phyloP scores from a whole-genome alignment of 1,140 invertebrate genomes.

The Psix sp. region DNA sequence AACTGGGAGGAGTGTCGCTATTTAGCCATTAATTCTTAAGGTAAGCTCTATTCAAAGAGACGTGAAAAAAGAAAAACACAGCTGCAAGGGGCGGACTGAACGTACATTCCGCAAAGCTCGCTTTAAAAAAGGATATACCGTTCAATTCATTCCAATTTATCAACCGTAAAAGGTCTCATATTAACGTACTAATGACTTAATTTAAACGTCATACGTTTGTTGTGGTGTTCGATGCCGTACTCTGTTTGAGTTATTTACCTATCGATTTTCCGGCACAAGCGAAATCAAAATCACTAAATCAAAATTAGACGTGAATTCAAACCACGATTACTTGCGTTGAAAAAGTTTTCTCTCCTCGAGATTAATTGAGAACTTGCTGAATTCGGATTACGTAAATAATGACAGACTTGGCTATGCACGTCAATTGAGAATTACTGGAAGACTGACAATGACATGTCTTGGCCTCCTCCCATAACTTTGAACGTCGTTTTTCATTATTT shows the following conservation, averaged over 20 bases:
- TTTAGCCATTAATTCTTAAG: constrained; percentile 60
- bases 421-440: constrained; percentile 6
- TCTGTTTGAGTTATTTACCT: neutral
- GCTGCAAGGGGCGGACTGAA: constrained; percentile 27
- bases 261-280: too few relatives aligned
- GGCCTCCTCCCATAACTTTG: constrained; percentile 9
- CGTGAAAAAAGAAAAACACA: constrained; percentile 47
- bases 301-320: too few relatives aligned
- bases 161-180: constrained; percentile 38
- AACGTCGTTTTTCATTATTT: constrained; percentile 43
- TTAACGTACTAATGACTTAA: constrained; percentile 41
- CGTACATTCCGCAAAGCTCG: constrained; percentile 28
- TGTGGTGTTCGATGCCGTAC: too few relatives aligned
- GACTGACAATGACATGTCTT: constrained; percentile 9
- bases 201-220: constrained; percentile 4
- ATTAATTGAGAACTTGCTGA: neutral
- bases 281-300: too few relatives aligned
- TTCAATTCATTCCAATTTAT: constrained; percentile 44
- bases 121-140: constrained; percentile 23
- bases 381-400: constrained; percentile 22
- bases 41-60: constrained; percentile 55
- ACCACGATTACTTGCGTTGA: too few relatives aligned
- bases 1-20: constrained; percentile 54
- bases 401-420: constrained; percentile 9
- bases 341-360: neutral